Conservation (phyloP, 1,140 invertebrate genomes). For the Maconellicoccus hirsutus region DNA sequence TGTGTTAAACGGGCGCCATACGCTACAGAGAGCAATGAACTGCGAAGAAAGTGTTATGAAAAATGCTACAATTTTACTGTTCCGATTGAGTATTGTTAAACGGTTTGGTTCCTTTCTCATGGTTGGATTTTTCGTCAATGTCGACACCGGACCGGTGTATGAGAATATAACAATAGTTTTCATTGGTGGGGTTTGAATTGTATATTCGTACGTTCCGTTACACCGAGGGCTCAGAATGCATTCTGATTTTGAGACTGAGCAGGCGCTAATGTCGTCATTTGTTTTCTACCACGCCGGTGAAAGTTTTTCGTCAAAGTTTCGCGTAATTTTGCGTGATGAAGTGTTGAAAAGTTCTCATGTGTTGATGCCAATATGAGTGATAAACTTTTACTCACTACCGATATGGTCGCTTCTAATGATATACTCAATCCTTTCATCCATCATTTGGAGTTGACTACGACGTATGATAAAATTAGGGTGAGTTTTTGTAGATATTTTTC, state of each 20-base stretch:
- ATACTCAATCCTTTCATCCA: slow-evolving; percentile 73
- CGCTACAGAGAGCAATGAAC: not conserved
- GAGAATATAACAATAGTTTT: not conserved
- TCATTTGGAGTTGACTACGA: slow-evolving; percentile 65
- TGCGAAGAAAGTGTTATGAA: not conserved
- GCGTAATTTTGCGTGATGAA: not conserved
- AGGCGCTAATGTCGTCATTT: not conserved
- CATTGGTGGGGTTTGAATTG: not conserved
- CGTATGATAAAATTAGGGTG: slow-evolving; percentile 76
- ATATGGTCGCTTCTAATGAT: slow-evolving; percentile 32
- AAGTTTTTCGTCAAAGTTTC: not conserved
- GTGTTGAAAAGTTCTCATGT: not conserved
- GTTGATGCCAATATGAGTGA: slow-evolving; percentile 20
- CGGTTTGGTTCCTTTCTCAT: not conserved
- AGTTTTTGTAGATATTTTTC: slow-evolving; percentile 32
- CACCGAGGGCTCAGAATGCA: not conserved
- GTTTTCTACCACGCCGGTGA: not conserved
- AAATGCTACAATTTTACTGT: not conserved
- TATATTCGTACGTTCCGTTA: not conserved
- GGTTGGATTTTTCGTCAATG: not conserved
- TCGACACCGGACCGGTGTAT: not conserved
- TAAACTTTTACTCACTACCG: slow-evolving; percentile 25
- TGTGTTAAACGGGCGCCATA: not conserved
- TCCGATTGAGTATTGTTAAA: not conserved
- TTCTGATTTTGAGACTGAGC: not conserved